A percentile compares a stretch with the other conserved stretches of the same genome.
Evolutionary conservation across 2,113 vertebrate genomes (phyloP).

Genomic region (Labeo catla): DNA sequence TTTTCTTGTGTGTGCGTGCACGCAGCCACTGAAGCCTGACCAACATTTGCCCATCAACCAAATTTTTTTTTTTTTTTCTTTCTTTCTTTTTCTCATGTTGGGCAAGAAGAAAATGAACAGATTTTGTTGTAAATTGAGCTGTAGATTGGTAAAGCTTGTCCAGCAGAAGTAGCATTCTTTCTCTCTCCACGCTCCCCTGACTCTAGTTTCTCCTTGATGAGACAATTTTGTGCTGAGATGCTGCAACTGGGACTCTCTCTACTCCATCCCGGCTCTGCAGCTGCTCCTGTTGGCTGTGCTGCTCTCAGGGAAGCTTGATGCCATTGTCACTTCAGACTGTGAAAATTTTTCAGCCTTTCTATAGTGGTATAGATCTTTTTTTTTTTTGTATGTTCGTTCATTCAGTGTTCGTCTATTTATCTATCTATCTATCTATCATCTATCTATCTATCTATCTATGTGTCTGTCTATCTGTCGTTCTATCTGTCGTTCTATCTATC

Average conservation of each 20-base stretch:
- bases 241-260: slow-evolving; percentile 13
- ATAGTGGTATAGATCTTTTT: not conserved
- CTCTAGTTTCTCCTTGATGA: slow-evolving; percentile 29
- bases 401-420: not conserved
- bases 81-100: not conserved
- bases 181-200: slow-evolving; percentile 30
- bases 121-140: slow-evolving; percentile 36
- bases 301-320: slow-evolving; percentile 7
- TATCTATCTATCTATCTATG: not conserved
- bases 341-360: not conserved
- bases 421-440: not conserved
- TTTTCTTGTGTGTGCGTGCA: slow-evolving; percentile 5
- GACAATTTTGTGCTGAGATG: slow-evolving; percentile 28
- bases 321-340: not conserved
- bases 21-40: not conserved
- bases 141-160: slow-evolving; percentile 38
- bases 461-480: not conserved
- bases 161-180: slow-evolving; percentile 19
- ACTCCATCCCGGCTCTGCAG: not conserved
- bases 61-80: slow-evolving; percentile 3
- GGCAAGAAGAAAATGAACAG: slow-evolving; percentile 16
- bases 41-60: slow-evolving; percentile 18
- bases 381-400: not conserved
- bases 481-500: not conserved
- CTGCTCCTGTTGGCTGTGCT: slow-evolving; percentile 22